Base-by-base conservation (phyloP, 2,113 vertebrate genomes). In the Myrmecophaga tridactyla region DNA sequence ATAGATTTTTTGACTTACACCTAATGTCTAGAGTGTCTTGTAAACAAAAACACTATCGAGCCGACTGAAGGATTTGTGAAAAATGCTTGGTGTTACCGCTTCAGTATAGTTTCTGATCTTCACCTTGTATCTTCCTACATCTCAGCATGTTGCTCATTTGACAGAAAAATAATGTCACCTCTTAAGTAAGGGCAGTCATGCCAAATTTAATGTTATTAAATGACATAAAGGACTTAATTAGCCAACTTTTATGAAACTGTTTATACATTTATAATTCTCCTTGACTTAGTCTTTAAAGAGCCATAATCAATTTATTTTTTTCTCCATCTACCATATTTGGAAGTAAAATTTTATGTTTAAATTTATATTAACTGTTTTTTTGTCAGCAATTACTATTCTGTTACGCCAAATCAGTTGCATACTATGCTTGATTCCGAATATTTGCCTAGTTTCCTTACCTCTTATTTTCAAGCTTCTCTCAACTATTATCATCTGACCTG, bases 341-440 rank as follows among this genome's bases (percentile, higher is more conserved):
- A 93, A 87, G 86, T 76, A 27, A 89, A 86, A 1, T 46, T 96
- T 92, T 86, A 36, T 51, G 29, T 88, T 86, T 93, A 29, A 80
- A 86, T 69, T 65, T 11, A 94, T 78, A 90, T 87, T 58, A 86
- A 34, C 25, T 76, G 31, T 90, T n/a, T n/a, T n/a, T 93, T 65
- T 89, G 27, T 77, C 41, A 77, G 10, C 43, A 72, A 39, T 46
- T 27, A 62, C 34, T 58, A 36, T 62, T 56, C 34, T 17, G 39
- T 53, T 48, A 13, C 20, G 65, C 80, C 34, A 80, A 77, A 51
- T 92, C 8, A 80, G 2, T 25, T 51, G 27, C 84, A 90, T 86
- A 23, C 27, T 67, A 11, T 75, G 9, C 27, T 89, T 96, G 53
- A 53, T 80, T 86, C 31, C 23, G 11, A 92, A 75, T 78, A 43